Percentiles rank a stretch among this genome's conserved stretches.
These are phyloP conservation scores for Crax fasciolata DNA, from an alignment of 2,797 vertebrate species.

Conservation along the genomic window DNA sequence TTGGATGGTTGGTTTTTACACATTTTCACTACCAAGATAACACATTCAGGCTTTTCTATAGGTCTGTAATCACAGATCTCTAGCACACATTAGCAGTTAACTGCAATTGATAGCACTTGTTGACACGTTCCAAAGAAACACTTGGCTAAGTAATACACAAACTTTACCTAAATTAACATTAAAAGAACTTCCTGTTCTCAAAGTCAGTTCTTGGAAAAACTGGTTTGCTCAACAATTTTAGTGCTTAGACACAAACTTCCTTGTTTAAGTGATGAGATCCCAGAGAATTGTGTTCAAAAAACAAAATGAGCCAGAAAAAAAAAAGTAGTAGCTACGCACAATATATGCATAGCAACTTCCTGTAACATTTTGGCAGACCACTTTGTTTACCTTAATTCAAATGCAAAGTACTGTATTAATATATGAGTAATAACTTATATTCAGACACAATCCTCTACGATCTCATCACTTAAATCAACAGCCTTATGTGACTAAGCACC, in stretches of 20 bases:
- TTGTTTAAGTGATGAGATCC: not conserved
- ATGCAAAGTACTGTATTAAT: not conserved
- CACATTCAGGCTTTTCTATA: not conserved
- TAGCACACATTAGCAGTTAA: not conserved
- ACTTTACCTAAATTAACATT: not conserved
- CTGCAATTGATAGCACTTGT: not conserved
- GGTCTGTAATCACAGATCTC: not conserved
- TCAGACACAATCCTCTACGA: not conserved
- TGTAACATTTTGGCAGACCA: not conserved
- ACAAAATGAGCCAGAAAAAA: not conserved
- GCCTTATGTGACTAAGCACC: not conserved
- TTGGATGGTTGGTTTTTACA: not conserved
- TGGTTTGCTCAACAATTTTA: not conserved
- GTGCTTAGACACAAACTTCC: not conserved
- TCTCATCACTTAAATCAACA: not conserved
- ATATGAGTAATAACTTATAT: constrained; percentile 11
- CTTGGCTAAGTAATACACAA: not conserved
- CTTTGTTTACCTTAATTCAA: not conserved
- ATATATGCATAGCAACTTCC: not conserved
- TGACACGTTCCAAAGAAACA: not conserved
- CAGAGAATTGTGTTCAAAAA: not conserved
- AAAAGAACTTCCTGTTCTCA: not conserved
- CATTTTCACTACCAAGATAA: not conserved
- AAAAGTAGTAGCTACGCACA: not conserved
- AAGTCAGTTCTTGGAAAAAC: not conserved